Conservation (phyloP, 2,888 invertebrate genomes). For the Eupithecia exiguata region DNA sequence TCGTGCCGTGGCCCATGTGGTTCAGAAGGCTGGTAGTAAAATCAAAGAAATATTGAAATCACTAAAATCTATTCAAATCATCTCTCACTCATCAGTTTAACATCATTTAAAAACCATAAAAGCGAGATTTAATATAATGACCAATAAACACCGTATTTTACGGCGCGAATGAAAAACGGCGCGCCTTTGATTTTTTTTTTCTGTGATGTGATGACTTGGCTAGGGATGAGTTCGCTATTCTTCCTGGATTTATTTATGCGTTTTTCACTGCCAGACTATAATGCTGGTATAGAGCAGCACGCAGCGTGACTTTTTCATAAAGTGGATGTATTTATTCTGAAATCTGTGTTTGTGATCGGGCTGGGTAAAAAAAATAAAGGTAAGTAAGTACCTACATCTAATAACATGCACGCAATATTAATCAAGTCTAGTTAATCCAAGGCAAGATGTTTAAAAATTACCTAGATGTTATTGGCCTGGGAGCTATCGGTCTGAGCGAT, state of each 20-base stretch:
- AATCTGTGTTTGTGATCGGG: neutral
- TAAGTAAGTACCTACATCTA: too few species aligned
- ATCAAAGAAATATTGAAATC: neutral
- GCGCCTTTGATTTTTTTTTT: conserved; percentile 74
- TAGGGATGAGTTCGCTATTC: conserved; percentile 61
- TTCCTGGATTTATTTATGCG: conserved; percentile 75
- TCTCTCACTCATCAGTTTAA: conserved; percentile 5
- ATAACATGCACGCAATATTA: neutral
- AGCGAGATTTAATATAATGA: conserved; percentile 63
- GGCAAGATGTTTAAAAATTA: neutral
- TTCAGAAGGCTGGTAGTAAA: neutral
- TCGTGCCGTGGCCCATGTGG: neutral
- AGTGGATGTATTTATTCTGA: neutral
- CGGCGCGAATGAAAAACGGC: conserved; percentile 73
- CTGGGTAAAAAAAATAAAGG: neutral
- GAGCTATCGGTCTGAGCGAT: too few species aligned
- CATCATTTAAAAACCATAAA: conserved; percentile 56
- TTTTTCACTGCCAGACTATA: conserved; percentile 77
- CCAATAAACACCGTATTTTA: conserved; percentile 77
- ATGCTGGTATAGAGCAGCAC: conserved; percentile 63
- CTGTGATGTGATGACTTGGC: conserved; percentile 70
- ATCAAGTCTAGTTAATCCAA: neutral
- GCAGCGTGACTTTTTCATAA: conserved; percentile 73
- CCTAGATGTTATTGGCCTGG: too few species aligned
- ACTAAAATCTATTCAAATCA: neutral